Percentiles rank a stretch among this genome's conserved stretches.
These are phyloP conservation scores for Amblyjoppa fuscipennis DNA, from an alignment of 2,888 invertebrate species.

Conservation along the genomic window DNA sequence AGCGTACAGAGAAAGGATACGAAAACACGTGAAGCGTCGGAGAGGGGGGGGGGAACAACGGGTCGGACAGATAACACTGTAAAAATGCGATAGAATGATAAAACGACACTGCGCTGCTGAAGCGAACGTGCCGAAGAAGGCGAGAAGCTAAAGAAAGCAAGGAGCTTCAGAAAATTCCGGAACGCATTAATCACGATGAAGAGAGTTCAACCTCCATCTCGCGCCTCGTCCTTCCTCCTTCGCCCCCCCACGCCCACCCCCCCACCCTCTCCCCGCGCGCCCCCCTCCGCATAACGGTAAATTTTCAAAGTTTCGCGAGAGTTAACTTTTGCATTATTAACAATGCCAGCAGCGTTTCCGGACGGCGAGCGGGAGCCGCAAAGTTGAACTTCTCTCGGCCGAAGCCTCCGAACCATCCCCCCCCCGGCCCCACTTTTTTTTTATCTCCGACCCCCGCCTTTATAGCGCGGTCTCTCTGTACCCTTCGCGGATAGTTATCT, in stretches of 20 bases:
- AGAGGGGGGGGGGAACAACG: slow-evolving; percentile 21
- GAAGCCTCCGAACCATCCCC: background rate
- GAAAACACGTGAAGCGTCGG: slow-evolving; percentile 35
- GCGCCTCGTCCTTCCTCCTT: slow-evolving; percentile 12
- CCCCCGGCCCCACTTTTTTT: background rate
- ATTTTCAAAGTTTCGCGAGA: slow-evolving; percentile 63
- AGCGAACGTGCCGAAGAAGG: slow-evolving; percentile 35
- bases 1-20: slow-evolving; percentile 55
- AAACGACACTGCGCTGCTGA: slow-evolving; percentile 25
- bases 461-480: background rate
- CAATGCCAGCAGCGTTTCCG: slow-evolving; percentile 55
- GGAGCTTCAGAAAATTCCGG: slow-evolving; percentile 69
- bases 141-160: slow-evolving; percentile 23
- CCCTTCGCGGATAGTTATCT: slow-evolving; percentile 12
- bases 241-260: slow-evolving; percentile 29
- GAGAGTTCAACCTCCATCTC: slow-evolving; percentile 53
- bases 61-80: slow-evolving; percentile 62
- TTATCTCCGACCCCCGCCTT: background rate
- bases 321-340: slow-evolving; percentile 67
- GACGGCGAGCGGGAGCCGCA: slow-evolving; percentile 28
- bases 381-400: slow-evolving; percentile 41
- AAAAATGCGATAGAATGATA: slow-evolving; percentile 53
- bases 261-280: too few relatives aligned
- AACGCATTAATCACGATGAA: slow-evolving; percentile 73
- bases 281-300: slow-evolving; percentile 39